Conservation (phyloP, 2,113 vertebrate species). For the Tychaedon coryphoeus region DNA sequence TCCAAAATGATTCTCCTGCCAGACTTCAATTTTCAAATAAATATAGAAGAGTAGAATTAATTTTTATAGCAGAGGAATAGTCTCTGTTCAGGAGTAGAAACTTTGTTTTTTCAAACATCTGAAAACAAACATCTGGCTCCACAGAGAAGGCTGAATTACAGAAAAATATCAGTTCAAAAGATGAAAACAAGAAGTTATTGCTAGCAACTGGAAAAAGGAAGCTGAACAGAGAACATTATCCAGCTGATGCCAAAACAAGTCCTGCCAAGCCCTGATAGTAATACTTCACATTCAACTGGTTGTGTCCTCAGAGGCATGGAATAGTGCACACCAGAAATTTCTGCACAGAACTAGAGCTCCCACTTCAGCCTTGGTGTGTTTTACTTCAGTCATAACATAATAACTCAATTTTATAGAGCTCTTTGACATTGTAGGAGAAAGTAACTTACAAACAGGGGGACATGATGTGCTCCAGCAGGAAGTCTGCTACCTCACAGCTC, state of each 20-base stretch:
- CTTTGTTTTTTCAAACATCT: background rate
- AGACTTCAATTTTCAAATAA: slow-evolving; percentile 1
- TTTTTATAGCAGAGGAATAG: background rate
- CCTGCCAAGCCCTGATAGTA: background rate
- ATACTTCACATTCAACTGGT: background rate
- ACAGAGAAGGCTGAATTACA: background rate
- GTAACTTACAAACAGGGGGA: background rate
- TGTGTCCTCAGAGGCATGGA: background rate
- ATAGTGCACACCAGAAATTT: background rate
- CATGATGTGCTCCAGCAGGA: background rate
- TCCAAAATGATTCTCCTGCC: background rate
- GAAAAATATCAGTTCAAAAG: background rate
- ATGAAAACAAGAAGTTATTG: background rate
- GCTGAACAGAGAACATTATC: background rate
- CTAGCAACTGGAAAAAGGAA: background rate
- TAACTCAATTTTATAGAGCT: slow-evolving; percentile 6
- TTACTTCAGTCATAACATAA: background rate
- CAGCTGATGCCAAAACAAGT: background rate
- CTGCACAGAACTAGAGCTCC: background rate
- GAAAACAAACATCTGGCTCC: background rate
- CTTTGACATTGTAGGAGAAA: background rate
- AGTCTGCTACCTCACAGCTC: background rate
- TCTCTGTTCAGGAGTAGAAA: background rate
- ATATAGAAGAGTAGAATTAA: background rate
- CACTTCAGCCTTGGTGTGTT: background rate